Percentiles rank a stretch among this genome's conserved stretches.
Evolutionary conservation across 2,113 vertebrate genomes (phyloP).

Genomic region (Grammomys dolichurus): DNA sequence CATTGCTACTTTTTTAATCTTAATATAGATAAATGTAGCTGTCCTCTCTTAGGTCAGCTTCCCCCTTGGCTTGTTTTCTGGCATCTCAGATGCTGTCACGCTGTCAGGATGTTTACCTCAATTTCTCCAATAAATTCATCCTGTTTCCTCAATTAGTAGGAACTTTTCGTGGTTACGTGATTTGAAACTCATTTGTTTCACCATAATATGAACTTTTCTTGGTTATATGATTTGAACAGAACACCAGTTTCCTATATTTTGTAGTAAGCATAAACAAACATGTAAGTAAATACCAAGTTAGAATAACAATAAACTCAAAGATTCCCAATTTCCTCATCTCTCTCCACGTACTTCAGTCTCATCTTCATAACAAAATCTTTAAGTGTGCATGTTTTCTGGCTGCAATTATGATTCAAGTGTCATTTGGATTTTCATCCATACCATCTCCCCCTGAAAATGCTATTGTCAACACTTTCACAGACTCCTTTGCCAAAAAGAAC

Average conservation of each 20-base stretch:
- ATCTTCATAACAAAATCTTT: not conserved
- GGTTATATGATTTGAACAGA: not conserved
- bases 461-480: not conserved
- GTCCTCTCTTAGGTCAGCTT: not conserved
- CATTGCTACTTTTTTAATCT: not conserved
- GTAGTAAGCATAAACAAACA: not conserved
- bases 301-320: not conserved
- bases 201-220: not conserved
- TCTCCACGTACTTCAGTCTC: not conserved
- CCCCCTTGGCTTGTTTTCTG: not conserved
- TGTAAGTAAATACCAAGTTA: not conserved
- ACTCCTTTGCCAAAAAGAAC: not conserved
- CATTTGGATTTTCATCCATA: not conserved
- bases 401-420: not conserved
- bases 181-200: not conserved
- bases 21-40: not conserved
- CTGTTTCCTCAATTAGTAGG: not conserved
- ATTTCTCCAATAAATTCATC: not conserved
- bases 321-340: not conserved
- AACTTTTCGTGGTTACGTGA: not conserved
- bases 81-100: not conserved
- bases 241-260: too few relatives aligned
- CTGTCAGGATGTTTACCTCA: not conserved
- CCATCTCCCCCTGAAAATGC: not conserved
- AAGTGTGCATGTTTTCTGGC: not conserved